phyloP scores from a whole-genome alignment of 2,888 invertebrate genomes.

The Nasonia oneida region DNA sequence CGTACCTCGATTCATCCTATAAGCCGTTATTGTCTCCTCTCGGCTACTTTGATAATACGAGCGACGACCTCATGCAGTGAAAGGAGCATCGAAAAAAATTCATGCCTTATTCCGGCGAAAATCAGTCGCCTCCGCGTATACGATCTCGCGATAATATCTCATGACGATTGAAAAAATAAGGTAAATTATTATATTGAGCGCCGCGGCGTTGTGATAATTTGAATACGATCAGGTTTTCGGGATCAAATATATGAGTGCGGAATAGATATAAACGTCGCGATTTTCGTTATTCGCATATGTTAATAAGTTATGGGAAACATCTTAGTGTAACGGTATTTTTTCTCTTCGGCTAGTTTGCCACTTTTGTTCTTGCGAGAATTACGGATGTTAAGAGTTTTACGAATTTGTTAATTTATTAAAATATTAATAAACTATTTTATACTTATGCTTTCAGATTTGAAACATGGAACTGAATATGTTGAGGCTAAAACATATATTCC shows the following conservation, averaged over 20 bases:
- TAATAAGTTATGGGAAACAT: neutral
- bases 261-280: neutral
- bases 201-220: neutral
- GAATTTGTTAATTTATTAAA: neutral
- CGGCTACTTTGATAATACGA: conserved; percentile 20
- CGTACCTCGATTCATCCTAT: too few relatives aligned
- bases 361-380: neutral
- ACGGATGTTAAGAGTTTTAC: neutral
- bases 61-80: conserved; percentile 27
- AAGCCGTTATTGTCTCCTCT: conserved; percentile 2
- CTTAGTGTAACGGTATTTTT: neutral
- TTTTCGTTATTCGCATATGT: neutral
- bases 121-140: neutral
- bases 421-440: neutral
- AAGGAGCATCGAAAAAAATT: conserved; percentile 22
- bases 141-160: neutral
- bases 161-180: neutral
- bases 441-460: conserved; percentile 18
- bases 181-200: neutral
- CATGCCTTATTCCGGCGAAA: conserved; percentile 41
- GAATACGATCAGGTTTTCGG: neutral
- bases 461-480: conserved; percentile 4
- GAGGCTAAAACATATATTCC: conserved; percentile 10
- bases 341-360: neutral
- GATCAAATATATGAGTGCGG: neutral